A percentile compares a stretch with the other conserved stretches of the same genome.
Evolutionary conservation across 2,797 vertebrate species (phyloP).

Genomic region (Myotis myotis): DNA sequence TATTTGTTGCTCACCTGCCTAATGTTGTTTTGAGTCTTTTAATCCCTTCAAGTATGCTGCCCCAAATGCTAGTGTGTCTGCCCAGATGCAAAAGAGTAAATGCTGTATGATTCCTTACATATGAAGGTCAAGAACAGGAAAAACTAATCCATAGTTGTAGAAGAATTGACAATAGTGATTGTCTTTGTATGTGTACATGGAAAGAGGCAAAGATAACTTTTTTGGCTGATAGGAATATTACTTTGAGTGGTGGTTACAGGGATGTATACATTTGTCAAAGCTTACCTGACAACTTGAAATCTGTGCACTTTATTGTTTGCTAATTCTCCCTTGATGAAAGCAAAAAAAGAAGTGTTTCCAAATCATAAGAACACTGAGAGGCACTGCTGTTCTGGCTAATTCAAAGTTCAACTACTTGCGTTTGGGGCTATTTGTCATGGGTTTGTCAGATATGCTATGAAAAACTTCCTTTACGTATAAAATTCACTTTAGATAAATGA

Average conservation of each 20-base stretch:
- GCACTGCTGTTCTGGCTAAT: neutral
- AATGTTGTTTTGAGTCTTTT: slow-evolving; percentile 25
- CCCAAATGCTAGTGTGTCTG: neutral
- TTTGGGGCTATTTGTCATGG: neutral
- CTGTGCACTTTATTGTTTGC: slow-evolving; percentile 14
- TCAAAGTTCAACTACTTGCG: neutral
- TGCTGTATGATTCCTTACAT: neutral
- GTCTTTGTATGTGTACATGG: neutral
- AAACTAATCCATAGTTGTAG: neutral
- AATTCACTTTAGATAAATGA: slow-evolving; percentile 45
- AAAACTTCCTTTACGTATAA: slow-evolving; percentile 23
- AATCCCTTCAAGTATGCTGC: neutral
- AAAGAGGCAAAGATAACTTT: neutral
- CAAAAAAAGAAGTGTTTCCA: neutral
- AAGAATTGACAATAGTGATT: slow-evolving; percentile 16
- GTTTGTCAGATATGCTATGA: neutral
- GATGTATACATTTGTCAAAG: neutral
- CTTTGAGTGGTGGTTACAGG: neutral
- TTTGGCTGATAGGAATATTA: neutral
- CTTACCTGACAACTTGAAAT: slow-evolving; percentile 18
- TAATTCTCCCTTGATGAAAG: neutral
- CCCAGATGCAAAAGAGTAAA: neutral
- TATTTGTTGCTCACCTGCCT: slow-evolving; percentile 11
- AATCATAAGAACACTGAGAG: slow-evolving; percentile 17
- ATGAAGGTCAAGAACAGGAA: slow-evolving; percentile 13